A percentile compares a stretch with the other conserved stretches of the same genome.
Conservation (phyloP, 2,888 invertebrate genomes). For the Morinoia aosen region DNA sequence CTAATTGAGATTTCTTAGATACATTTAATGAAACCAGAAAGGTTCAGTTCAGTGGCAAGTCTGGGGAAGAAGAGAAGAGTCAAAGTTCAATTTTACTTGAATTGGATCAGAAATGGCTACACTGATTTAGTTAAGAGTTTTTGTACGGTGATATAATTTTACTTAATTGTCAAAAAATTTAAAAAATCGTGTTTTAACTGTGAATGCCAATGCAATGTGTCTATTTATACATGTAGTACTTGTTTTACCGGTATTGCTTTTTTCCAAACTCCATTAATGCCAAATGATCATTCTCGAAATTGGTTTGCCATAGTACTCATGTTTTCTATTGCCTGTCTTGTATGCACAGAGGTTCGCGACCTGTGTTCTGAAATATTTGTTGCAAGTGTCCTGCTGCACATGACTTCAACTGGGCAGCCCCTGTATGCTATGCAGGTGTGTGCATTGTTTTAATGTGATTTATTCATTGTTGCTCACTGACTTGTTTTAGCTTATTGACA, state of each 20-base stretch:
- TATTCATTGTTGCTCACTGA: not conserved
- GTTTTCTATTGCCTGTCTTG: not conserved
- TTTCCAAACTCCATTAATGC: no score
- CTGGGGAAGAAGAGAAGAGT: no score
- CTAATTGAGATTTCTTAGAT: not conserved
- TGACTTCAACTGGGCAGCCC: conserved; percentile 28
- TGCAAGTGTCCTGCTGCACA: not conserved
- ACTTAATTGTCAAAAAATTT: no score
- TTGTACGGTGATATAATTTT: no score
- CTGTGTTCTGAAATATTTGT: not conserved
- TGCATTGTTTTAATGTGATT: not conserved
- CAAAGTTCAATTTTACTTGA: no score
- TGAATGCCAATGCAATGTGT: no score
- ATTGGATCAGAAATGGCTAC: no score
- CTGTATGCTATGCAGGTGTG: conserved; percentile 28
- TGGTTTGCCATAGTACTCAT: not conserved
- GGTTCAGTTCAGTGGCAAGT: not conserved
- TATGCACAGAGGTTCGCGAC: not conserved
- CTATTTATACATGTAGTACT: no score
- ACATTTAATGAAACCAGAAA: not conserved
- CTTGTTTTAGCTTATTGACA: not conserved
- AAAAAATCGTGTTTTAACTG: no score
- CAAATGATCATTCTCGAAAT: no score
- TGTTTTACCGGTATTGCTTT: no score
- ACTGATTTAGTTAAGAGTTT: no score